phyloP scores from a whole-genome alignment of 2,113 vertebrate genomes.

The Ondatra zibethicus region DNA sequence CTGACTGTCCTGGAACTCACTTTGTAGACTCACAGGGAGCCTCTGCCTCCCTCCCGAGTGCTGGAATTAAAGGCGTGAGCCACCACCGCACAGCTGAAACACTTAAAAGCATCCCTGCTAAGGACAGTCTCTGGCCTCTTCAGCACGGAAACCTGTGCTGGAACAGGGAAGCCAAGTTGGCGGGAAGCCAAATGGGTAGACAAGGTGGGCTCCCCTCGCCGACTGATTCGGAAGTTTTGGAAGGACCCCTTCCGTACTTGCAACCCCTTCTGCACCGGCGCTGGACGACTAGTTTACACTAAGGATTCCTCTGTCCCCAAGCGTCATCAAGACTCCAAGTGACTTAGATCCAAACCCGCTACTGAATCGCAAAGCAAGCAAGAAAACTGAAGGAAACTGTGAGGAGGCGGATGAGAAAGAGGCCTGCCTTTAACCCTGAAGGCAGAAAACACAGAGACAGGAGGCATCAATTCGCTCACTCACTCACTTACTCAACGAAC shows the following conservation, averaged over 20 bases:
- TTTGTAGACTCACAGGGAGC: too few species aligned
- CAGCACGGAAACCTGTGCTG: background rate
- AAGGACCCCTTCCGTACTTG: background rate
- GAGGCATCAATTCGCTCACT: background rate
- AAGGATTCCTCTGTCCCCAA: background rate
- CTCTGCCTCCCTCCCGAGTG: too few species aligned
- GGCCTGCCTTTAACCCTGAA: background rate
- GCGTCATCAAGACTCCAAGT: background rate
- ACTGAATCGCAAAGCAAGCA: background rate
- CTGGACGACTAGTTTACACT: background rate
- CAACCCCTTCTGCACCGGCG: background rate
- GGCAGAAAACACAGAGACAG: background rate
- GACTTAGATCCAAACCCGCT: background rate
- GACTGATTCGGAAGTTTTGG: too few species aligned
- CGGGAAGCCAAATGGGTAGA: background rate
- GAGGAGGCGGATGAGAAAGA: background rate
- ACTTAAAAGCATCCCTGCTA: background rate
- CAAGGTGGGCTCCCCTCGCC: too few species aligned
- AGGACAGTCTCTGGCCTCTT: background rate
- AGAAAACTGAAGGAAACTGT: background rate
- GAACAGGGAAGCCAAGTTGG: background rate
- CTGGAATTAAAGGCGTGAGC: too few species aligned
- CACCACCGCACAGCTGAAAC: too few species aligned
- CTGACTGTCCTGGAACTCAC: too few species aligned
- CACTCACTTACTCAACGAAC: too few species aligned